These are phyloP conservation scores for Sesamia inferens DNA, from an alignment of 2,888 invertebrate species.

Conservation along the genomic window DNA sequence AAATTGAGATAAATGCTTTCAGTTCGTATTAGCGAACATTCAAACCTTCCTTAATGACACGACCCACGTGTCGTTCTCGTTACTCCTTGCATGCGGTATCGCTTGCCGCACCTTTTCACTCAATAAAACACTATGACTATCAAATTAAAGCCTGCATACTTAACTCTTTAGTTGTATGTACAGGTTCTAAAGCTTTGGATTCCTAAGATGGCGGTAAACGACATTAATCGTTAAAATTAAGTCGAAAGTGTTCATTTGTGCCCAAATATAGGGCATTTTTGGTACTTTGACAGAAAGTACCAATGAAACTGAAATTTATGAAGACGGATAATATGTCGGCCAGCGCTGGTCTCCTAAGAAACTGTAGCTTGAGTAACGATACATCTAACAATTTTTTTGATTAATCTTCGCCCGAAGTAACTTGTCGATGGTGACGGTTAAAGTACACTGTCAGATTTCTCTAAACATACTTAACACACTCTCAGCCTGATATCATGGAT, in stretches of 20 bases:
- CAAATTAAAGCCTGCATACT: background rate
- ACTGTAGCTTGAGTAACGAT: conserved; percentile 4
- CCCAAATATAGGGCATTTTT: background rate
- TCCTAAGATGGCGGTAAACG: background rate
- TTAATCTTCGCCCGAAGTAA: conserved; percentile 17
- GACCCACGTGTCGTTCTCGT: background rate
- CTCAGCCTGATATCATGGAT: background rate
- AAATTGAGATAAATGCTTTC: background rate
- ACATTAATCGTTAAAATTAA: too few species aligned
- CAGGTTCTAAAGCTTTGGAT: background rate
- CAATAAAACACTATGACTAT: background rate
- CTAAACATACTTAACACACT: background rate
- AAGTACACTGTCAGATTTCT: conserved; percentile 24
- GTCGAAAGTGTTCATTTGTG: background rate
- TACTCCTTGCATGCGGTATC: background rate
- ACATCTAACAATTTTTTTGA: conserved; percentile 12
- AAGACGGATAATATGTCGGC: background rate
- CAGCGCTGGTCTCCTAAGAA: background rate
- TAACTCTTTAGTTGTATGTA: background rate
- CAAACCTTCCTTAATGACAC: too few species aligned
- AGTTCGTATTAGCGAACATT: background rate
- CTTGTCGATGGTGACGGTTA: conserved; percentile 35
- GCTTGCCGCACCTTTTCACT: background rate
- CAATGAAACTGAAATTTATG: background rate
- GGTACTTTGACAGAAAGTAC: background rate